Evolutionary conservation across 2,797 vertebrate genomes (phyloP).

Genomic region (Myoxocephalus aenaeus): DNA sequence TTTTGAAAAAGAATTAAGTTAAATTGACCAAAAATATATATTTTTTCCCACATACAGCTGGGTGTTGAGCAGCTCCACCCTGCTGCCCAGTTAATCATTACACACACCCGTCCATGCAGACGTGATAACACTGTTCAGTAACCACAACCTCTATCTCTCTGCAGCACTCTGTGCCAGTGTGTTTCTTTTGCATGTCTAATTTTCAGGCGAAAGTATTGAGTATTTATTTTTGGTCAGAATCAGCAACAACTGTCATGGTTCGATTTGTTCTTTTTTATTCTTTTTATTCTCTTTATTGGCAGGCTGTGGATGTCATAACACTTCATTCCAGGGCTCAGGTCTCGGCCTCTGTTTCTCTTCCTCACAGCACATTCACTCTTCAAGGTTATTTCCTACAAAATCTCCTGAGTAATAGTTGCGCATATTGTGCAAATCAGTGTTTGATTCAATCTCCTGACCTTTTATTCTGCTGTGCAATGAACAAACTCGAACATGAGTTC

Average conservation of each 20-base stretch:
- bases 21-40: not conserved
- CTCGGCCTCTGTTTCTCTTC: not conserved
- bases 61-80: constrained; percentile 41
- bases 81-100: constrained; percentile 38
- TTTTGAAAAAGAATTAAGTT: not conserved
- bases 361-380: not conserved
- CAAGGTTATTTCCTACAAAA: not conserved
- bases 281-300: not conserved
- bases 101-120: constrained; percentile 58
- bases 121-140: constrained; percentile 68
- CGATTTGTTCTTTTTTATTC: not conserved
- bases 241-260: not conserved
- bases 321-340: constrained; percentile 15
- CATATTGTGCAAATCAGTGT: not conserved
- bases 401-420: not conserved
- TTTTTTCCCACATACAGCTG: not conserved
- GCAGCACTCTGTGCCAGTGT: constrained; percentile 11
- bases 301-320: constrained; percentile 12
- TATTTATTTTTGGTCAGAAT: not conserved
- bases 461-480: not conserved
- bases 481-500: not conserved
- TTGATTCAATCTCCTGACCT: not conserved
- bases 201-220: not conserved
- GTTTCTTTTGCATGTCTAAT: not conserved
- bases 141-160: constrained; percentile 37